Conservation (phyloP, 2,888 invertebrate genomes). For the Diachrysia chrysitis region DNA sequence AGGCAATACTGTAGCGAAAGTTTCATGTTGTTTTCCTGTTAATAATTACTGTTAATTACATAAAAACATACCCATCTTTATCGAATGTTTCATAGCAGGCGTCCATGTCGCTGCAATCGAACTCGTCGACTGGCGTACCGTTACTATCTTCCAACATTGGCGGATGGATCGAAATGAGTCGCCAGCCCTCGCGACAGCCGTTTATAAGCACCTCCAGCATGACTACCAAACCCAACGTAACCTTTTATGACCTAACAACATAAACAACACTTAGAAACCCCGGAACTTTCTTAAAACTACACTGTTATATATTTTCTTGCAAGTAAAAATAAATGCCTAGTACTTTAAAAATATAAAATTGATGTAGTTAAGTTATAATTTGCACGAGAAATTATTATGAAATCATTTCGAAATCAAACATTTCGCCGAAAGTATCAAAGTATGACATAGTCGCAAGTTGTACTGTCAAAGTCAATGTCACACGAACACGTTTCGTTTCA, state of each 20-base stretch:
- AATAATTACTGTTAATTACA: conserved; percentile 27
- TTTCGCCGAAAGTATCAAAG: conserved; percentile 17
- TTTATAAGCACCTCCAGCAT: conserved; percentile 83
- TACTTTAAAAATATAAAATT: conserved; percentile 22
- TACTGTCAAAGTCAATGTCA: conserved; percentile 23
- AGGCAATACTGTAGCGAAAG: background rate
- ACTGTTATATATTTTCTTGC: background rate
- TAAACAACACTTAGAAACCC: conserved; percentile 58
- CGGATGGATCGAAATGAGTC: conserved; percentile 83
- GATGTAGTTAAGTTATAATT: conserved; percentile 11
- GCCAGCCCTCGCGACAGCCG: conserved; percentile 70
- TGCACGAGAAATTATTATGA: conserved; percentile 42
- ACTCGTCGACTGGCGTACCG: conserved; percentile 84
- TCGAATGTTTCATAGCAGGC: conserved; percentile 97
- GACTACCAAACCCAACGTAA: conserved; percentile 70
- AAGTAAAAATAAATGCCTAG: background rate
- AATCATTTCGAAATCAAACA: conserved; percentile 41
- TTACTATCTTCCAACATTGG: conserved; percentile 84
- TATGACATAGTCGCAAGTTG: background rate
- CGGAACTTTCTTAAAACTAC: conserved; percentile 27
- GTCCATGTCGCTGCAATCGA: conserved; percentile 93
- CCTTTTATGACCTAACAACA: conserved; percentile 67
- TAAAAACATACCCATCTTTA: conserved; percentile 93
- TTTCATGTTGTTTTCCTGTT: conserved; percentile 20
- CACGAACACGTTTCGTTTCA: background rate